phyloP scores from a whole-genome alignment of 2,797 vertebrate genomes.

The Gymnothorax javanicus region DNA sequence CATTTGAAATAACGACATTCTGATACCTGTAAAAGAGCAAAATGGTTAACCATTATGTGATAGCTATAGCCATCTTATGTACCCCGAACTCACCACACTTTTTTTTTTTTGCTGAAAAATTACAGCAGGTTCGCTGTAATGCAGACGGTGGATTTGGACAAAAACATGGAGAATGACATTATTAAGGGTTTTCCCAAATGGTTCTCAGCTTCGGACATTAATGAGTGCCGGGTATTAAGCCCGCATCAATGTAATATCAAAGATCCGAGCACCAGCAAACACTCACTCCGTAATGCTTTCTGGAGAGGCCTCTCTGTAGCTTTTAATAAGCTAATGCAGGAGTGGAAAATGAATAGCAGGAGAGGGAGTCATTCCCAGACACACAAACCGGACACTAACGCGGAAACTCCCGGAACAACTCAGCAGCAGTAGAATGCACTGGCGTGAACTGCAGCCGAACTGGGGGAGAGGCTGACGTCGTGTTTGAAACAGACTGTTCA shows the following conservation, averaged over 20 bases:
- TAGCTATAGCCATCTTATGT: too few relatives aligned
- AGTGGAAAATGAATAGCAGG: neutral
- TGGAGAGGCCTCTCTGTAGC: conserved; percentile 16
- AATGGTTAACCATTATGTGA: neutral
- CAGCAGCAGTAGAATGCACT: neutral
- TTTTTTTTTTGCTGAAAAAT: neutral
- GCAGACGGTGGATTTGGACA: neutral
- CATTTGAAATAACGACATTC: neutral
- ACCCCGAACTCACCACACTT: neutral
- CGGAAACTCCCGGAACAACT: neutral
- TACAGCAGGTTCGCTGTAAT: neutral
- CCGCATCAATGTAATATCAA: neutral
- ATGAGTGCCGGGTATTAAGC: neutral
- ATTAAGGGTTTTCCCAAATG: neutral
- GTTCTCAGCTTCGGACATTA: neutral
- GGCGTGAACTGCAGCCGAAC: conserved; percentile 5
- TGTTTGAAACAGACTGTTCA: neutral
- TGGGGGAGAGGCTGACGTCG: neutral
- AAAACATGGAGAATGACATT: neutral
- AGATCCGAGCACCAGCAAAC: neutral
- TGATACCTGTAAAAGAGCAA: neutral
- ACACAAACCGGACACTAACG: neutral
- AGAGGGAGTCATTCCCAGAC: neutral
- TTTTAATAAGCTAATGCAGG: conserved; percentile 20
- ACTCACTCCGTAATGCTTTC: neutral